These are phyloP conservation scores for Onychorhynchus coronatus DNA, from an alignment of 2,113 vertebrate species.

Conservation along the genomic window DNA sequence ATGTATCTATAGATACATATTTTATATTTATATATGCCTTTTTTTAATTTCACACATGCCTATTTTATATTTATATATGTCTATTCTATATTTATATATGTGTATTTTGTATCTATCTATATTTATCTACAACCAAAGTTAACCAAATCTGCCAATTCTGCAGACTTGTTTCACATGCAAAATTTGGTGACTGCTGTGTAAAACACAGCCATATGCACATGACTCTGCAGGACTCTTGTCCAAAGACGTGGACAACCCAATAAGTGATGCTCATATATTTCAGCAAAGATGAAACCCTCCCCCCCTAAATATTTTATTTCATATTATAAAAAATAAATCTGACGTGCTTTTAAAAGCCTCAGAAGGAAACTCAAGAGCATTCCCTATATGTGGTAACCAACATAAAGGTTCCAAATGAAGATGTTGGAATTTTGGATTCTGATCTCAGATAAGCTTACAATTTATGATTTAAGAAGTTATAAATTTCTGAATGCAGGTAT, in stretches of 20 bases:
- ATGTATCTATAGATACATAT: background rate
- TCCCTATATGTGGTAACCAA: background rate
- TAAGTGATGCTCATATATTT: fast-evolving
- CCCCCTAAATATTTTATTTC: background rate
- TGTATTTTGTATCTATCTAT: background rate
- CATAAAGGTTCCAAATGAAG: background rate
- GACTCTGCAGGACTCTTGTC: background rate
- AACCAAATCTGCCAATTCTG: background rate
- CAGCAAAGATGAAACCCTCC: background rate
- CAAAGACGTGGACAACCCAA: background rate
- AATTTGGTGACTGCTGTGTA: background rate
- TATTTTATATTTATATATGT: background rate
- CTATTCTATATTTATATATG: background rate
- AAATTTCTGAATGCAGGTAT: background rate
- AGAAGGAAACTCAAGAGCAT: background rate
- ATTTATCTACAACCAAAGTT: background rate
- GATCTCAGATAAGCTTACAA: background rate
- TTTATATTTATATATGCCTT: background rate
- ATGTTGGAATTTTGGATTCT: background rate
- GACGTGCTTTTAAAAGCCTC: background rate
- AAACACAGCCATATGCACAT: fast-evolving
- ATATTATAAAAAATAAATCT: background rate
- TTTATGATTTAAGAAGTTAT: background rate
- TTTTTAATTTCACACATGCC: too few relatives aligned
- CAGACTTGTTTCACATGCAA: background rate